Evolutionary conservation across 1,140 invertebrate genomes (phyloP), one percentile per base, ranked within the genome.

Genomic region (Helicorthomorpha holstii): DNA sequence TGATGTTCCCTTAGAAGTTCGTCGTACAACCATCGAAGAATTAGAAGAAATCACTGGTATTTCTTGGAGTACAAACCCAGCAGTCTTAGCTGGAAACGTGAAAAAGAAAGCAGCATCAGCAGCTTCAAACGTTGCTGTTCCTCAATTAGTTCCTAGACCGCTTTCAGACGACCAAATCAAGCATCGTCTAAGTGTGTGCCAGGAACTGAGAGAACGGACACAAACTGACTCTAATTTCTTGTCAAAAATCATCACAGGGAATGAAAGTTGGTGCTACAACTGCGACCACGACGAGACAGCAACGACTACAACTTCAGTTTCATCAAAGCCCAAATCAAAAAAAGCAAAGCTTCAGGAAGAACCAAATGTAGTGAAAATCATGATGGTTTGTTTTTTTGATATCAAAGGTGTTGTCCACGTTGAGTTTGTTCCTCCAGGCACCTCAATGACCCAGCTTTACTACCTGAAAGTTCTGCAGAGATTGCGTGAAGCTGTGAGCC

Each of bases 361-460:
- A 52, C 46, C 52, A 54, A 56, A 22, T 61, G 53, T 26, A 60
- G 59, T 61, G 42, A 65, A 66, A 52, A 57, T 57, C 2, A 64
- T 64, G 59, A 49, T 64, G 48, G 60, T 61, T 57, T 27, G 45
- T 54, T 65, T 63, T 54, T 66, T 65, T 52, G 55, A 64, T 48
- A 45, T 12, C 22, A 48, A 48, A 34, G 59, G 59, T 1, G 48
- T 65, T 7, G 55, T 64, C n/a, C 58, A 66, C 52, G 47, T 55
- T 23, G 58, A 65, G 53, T 65, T 61, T 49, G 49, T 58, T 46
- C 56, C 60, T 43, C 48, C 49, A 41, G 59, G 61, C 25, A 52
- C 56, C 27, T 62, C 58, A 22, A 55, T 62, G 44, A 46, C 44
- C 19, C 4, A 19, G 21, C 7, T 46, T 7, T 46, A 7, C 44